These are phyloP conservation scores for Cheilosia urbana DNA, from an alignment of 2,888 invertebrate species.

Conservation along the genomic window DNA sequence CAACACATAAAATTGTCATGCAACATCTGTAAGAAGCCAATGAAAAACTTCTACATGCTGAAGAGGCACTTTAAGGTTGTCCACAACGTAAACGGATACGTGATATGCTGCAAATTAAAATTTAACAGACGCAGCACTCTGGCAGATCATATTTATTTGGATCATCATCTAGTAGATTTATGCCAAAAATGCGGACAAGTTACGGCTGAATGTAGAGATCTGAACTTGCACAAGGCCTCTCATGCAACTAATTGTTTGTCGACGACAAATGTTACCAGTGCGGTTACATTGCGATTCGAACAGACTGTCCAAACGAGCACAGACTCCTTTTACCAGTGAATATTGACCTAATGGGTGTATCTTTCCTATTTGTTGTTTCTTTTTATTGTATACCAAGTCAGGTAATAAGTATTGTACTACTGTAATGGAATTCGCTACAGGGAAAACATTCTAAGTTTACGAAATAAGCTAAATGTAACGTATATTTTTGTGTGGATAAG, in stretches of 20 bases:
- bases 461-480: slow-evolving; percentile 1
- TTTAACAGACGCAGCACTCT: slow-evolving; percentile 75
- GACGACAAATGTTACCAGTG: slow-evolving; percentile 13
- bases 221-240: slow-evolving; percentile 72
- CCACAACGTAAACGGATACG: slow-evolving; percentile 74
- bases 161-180: slow-evolving; percentile 76
- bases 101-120: slow-evolving; percentile 76
- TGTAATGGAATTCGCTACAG: slow-evolving; percentile 2
- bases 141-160: slow-evolving; percentile 76
- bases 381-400: not conserved
- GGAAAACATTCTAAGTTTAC: slow-evolving; percentile 20
- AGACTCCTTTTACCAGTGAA: not conserved
- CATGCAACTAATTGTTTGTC: slow-evolving; percentile 28
- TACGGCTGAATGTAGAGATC: slow-evolving; percentile 66
- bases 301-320: slow-evolving; percentile 7
- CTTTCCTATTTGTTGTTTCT: no score
- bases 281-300: slow-evolving; percentile 40
- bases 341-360: no score
- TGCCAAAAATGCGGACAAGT: slow-evolving; percentile 76
- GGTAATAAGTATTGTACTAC: not conserved
- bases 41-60: slow-evolving; percentile 68
- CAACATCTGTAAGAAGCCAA: slow-evolving; percentile 65
- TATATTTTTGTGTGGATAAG: slow-evolving; percentile 7
- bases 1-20: slow-evolving; percentile 74
- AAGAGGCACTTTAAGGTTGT: slow-evolving; percentile 71